These are phyloP conservation scores for Procavia capensis DNA, from an alignment of 2,113 vertebrate species.

Conservation along the genomic window DNA sequence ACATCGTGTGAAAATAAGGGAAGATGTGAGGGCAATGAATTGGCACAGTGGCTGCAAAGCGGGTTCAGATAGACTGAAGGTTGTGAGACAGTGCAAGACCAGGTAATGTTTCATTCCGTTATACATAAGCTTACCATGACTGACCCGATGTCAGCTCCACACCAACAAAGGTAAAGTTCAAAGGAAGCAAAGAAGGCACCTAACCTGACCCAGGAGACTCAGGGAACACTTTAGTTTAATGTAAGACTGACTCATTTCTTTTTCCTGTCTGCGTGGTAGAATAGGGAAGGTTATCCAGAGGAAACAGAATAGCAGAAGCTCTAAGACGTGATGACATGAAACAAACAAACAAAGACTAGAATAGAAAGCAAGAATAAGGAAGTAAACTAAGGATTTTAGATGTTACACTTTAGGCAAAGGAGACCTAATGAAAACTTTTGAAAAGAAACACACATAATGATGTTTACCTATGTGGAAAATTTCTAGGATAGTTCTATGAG, in stretches of 20 bases:
- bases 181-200: background rate
- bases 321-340: background rate
- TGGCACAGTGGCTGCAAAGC: background rate
- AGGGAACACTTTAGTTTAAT: background rate
- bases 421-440: background rate
- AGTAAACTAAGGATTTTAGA: background rate
- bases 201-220: background rate
- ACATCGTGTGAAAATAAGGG: background rate
- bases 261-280: background rate
- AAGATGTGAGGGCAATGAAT: background rate
- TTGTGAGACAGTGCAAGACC: background rate
- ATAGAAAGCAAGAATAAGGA: background rate
- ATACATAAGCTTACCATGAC: background rate
- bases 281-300: background rate
- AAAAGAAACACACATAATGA: background rate
- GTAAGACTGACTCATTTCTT: background rate
- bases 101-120: background rate
- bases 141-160: background rate
- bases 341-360: background rate
- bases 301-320: background rate
- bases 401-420: background rate
- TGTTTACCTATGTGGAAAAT: background rate
- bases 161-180: background rate
- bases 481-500: background rate
- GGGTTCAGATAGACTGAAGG: background rate